phyloP scores from a whole-genome alignment of 2,113 vertebrate species.

The Ciconia stormi region DNA sequence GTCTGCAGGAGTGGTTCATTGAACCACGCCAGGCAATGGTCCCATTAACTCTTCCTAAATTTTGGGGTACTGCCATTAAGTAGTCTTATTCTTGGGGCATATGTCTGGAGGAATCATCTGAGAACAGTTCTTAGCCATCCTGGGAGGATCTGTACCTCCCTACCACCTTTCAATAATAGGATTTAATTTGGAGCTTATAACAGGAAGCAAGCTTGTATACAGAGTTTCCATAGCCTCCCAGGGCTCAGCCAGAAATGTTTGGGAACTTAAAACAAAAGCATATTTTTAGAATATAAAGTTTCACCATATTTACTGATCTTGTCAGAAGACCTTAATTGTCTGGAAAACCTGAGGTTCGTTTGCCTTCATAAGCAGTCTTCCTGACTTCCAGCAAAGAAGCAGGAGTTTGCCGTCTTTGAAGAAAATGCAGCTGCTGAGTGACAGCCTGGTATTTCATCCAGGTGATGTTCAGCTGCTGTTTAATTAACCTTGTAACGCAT shows the following conservation, averaged over 20 bases:
- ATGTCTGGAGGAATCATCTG: background rate
- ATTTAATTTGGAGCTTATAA: constrained; percentile 20
- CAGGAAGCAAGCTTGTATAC: constrained; percentile 44
- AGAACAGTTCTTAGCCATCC: background rate
- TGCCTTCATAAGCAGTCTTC: background rate
- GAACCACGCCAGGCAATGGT: background rate
- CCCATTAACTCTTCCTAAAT: background rate
- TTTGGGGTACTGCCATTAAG: background rate
- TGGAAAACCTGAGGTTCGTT: constrained; percentile 34
- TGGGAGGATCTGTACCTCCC: background rate
- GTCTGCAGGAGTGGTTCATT: background rate
- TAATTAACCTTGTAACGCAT: background rate
- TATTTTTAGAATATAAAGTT: constrained; percentile 43
- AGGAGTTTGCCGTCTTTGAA: background rate
- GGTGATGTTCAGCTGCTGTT: constrained; percentile 12
- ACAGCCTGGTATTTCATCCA: background rate
- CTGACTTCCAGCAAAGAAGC: background rate
- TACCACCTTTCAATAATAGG: background rate
- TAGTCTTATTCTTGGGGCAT: background rate
- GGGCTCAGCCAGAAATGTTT: constrained; percentile 4
- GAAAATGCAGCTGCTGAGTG: background rate
- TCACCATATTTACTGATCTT: constrained; percentile 43
- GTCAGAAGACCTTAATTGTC: constrained; percentile 30
- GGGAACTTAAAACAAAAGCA: constrained; percentile 54
- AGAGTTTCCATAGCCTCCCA: background rate